Conservation (phyloP, 1,140 invertebrate genomes). For the Bombus haemorrhoidalis region DNA sequence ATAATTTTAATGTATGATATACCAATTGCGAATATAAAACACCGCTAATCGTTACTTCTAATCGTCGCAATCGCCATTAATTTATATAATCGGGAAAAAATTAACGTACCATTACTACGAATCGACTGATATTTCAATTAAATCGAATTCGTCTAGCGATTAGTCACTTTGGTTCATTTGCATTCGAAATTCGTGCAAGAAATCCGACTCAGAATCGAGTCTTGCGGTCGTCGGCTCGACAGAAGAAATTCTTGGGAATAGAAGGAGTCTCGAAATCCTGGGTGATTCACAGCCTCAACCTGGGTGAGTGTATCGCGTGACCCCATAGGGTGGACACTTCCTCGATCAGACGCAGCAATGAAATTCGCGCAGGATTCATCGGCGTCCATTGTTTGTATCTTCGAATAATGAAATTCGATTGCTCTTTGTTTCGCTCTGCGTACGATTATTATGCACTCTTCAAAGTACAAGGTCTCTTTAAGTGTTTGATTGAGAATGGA, state of each 20-base stretch:
- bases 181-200: slow-evolving; percentile 49
- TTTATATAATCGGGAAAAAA: no score
- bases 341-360: slow-evolving; percentile 12
- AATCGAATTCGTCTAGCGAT: neutral
- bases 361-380: slow-evolving; percentile 10
- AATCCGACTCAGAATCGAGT: slow-evolving; percentile 20
- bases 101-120: no score
- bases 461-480: neutral
- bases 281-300: slow-evolving; percentile 53
- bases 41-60: no score
- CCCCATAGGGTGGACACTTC: slow-evolving; percentile 12
- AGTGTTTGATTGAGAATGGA: neutral
- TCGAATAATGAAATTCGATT: neutral
- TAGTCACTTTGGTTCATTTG: slow-evolving; percentile 43
- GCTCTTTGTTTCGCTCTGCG: neutral
- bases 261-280: slow-evolving; percentile 35
- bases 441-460: neutral
- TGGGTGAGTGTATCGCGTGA: neutral
- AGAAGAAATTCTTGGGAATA: slow-evolving; percentile 53
- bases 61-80: no score
- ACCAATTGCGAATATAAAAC: no score
- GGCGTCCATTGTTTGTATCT: slow-evolving; percentile 8
- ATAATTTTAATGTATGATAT: no score
- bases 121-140: neutral
- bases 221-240: slow-evolving; percentile 54